Percentiles rank a stretch among this genome's conserved stretches.
Conservation (phyloP, 2,113 vertebrate species). For the Formicarius rufipectus region DNA sequence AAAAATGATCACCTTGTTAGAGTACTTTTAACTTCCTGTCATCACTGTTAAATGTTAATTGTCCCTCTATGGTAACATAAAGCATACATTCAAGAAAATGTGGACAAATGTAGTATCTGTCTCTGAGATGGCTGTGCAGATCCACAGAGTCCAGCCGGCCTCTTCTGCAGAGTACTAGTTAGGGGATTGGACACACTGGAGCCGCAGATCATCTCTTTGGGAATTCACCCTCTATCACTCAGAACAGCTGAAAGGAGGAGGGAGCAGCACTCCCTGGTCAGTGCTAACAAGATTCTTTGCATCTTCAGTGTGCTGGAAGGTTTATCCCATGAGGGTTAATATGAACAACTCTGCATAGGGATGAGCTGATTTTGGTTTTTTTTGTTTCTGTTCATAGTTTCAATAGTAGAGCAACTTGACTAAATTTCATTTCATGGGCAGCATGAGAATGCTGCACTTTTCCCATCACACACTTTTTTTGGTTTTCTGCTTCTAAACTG, state of each 20-base stretch:
- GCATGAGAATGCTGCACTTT: neutral
- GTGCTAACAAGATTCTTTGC: rapidly evolving
- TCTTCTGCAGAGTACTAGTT: neutral
- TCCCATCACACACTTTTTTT: neutral
- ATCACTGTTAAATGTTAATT: neutral
- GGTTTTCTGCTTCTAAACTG: neutral
- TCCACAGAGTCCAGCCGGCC: neutral
- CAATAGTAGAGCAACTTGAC: neutral
- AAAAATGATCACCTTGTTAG: neutral
- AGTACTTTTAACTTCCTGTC: neutral
- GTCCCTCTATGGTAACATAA: neutral
- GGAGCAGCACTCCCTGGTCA: neutral
- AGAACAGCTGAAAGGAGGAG: neutral
- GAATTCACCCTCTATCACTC: neutral
- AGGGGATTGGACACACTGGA: neutral
- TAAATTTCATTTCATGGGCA: neutral
- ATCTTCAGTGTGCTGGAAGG: neutral
- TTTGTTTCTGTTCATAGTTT: neutral
- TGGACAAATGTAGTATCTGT: neutral
- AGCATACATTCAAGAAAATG: neutral
- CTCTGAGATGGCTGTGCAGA: neutral
- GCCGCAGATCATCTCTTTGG: neutral
- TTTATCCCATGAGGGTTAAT: rapidly evolving
- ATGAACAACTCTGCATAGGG: rapidly evolving
- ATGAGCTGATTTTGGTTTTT: neutral